Conservation (phyloP, 2,797 vertebrate species). For the Chaunax sp. region DNA sequence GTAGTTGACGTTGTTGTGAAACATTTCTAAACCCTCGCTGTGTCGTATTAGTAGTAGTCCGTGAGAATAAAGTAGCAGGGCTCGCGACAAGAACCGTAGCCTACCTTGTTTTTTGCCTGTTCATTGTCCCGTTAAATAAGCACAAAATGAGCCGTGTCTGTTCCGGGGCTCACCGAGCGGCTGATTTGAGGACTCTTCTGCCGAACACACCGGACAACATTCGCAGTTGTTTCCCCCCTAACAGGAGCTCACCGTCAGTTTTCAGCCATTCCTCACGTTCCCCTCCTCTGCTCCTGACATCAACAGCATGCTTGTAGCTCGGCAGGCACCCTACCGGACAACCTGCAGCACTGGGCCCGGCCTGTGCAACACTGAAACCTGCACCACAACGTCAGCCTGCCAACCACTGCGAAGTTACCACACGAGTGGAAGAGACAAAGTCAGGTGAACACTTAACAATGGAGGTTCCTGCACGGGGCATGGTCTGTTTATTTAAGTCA, state of each 20-base stretch:
- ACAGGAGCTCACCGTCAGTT: constrained; percentile 72
- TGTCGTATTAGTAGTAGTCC: constrained; percentile 60
- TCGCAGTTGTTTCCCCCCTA: constrained; percentile 65
- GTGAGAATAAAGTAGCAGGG: constrained; percentile 70
- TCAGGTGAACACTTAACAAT: no score
- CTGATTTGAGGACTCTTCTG: constrained; percentile 18
- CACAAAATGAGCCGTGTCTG: constrained; percentile 27
- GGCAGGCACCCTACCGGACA: constrained; percentile 80
- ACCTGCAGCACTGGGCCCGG: constrained; percentile 78
- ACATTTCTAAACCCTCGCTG: constrained; percentile 60
- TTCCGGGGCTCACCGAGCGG: constrained; percentile 40
- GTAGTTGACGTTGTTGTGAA: constrained; percentile 39
- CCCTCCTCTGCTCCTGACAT: constrained; percentile 75
- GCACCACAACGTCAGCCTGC: constrained; percentile 33
- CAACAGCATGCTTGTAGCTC: constrained; percentile 71
- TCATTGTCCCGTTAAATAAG: constrained; percentile 78
- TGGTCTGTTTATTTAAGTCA: no score
- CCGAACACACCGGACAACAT: constrained; percentile 38
- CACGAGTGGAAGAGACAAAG: no score
- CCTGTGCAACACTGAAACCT: constrained; percentile 55
- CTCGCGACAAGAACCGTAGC: constrained; percentile 72
- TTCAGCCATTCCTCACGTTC: constrained; percentile 79
- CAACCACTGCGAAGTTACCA: background rate
- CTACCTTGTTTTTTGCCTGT: constrained; percentile 79
- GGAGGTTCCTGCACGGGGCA: no score